These are phyloP conservation scores for Mugil cephalus DNA, from an alignment of 2,113 vertebrate species.

Conservation along the genomic window DNA sequence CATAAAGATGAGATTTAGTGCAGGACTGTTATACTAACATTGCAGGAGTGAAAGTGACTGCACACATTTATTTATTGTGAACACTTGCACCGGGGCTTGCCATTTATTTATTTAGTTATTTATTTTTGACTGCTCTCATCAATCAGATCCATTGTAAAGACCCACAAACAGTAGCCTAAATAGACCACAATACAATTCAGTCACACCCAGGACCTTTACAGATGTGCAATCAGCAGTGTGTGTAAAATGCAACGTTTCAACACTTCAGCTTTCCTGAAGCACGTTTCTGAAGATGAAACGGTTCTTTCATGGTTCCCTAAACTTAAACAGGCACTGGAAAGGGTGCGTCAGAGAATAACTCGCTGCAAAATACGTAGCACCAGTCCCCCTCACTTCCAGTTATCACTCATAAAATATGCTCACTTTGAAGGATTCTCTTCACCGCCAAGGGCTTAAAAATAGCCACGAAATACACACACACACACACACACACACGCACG, in stretches of 20 bases:
- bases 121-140: not conserved
- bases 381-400: too few relatives aligned
- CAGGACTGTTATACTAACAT: too few relatives aligned
- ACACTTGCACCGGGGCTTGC: not conserved
- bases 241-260: not conserved
- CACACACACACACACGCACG: conserved; percentile 26
- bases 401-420: conserved; percentile 4
- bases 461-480: conserved; percentile 2
- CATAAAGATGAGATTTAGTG: too few relatives aligned
- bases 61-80: not conserved
- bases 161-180: not conserved
- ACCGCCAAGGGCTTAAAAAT: not conserved
- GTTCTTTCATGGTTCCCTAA: not conserved
- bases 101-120: not conserved
- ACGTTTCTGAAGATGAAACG: not conserved
- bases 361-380: too few relatives aligned
- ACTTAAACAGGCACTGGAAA: too few relatives aligned
- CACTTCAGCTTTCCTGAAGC: not conserved
- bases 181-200: not conserved
- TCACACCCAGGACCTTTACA: not conserved
- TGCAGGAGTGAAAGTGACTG: too few relatives aligned
- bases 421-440: not conserved
- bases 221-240: not conserved
- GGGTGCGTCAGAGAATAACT: too few relatives aligned
- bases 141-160: conserved; percentile 12